Percentiles rank a stretch among this genome's conserved stretches.
phyloP scores from a whole-genome alignment of 2,113 vertebrate genomes.

The Trogon surrucura region DNA sequence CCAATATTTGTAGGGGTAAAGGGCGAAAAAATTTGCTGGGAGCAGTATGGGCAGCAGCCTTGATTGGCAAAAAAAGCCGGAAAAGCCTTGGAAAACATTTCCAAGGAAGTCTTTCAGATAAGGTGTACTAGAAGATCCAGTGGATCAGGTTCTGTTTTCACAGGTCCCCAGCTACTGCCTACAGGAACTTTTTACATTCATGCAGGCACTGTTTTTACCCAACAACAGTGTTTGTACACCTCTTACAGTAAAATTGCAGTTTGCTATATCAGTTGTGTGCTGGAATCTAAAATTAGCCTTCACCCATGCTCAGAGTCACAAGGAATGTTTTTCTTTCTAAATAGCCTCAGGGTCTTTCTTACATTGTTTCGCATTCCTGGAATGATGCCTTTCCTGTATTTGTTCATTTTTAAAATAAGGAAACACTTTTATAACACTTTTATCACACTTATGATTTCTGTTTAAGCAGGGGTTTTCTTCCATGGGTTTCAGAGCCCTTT shows the following conservation, averaged over 20 bases:
- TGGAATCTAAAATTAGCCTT: neutral
- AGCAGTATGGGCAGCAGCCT: neutral
- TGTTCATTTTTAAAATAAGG: neutral
- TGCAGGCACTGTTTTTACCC: neutral
- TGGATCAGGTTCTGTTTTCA: neutral
- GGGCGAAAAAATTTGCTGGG: neutral
- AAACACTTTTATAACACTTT: neutral
- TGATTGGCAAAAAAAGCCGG: neutral
- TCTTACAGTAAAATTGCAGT: neutral
- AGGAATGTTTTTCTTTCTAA: neutral
- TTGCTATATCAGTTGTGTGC: neutral
- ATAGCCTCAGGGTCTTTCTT: neutral
- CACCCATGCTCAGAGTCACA: neutral
- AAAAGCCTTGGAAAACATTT: neutral
- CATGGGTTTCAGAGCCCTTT: neutral
- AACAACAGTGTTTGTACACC: neutral
- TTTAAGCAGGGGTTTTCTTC: neutral
- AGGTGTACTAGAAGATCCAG: neutral
- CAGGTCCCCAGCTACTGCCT: neutral
- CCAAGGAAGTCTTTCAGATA: neutral
- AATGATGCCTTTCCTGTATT: neutral
- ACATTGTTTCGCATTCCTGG: neutral
- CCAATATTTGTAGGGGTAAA: neutral
- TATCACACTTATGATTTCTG: neutral
- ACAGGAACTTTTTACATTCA: neutral